Conservation (phyloP, 2,113 vertebrate genomes). For the Gobiocypris rarus region DNA sequence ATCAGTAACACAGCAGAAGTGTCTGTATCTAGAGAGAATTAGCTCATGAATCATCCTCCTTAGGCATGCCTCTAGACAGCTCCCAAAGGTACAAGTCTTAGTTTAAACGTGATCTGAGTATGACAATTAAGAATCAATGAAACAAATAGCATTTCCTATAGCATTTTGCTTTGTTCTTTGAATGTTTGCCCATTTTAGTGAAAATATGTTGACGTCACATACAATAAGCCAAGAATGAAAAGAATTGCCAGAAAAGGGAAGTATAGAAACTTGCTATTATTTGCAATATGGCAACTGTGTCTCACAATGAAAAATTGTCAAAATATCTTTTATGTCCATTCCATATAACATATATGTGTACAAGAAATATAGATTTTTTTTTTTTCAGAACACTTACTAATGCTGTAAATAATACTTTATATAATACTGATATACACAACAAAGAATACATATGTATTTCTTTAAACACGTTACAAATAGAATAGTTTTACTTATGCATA, state of each 20-base stretch:
- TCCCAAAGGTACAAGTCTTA: neutral
- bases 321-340: neutral
- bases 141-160: neutral
- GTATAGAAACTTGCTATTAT: too few relatives aligned
- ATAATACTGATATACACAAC: neutral
- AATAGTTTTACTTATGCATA: neutral
- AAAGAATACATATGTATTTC: too few relatives aligned
- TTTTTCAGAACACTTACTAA: neutral
- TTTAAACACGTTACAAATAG: neutral
- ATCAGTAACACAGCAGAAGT: conserved; percentile 36
- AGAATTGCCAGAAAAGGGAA: too few relatives aligned
- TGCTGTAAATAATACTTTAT: neutral
- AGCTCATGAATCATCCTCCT: neutral
- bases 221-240: neutral
- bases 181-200: neutral
- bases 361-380: neutral
- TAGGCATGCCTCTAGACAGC: conserved; percentile 7
- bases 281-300: neutral
- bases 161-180: conserved; percentile 25
- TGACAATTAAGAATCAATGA: neutral
- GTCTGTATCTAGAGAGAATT: conserved; percentile 23
- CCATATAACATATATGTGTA: neutral
- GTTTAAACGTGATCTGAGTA: neutral
- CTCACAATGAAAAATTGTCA: neutral
- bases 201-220: neutral